Evolutionary conservation across 2,113 vertebrate species (phyloP).

Genomic region (Chloropsis hardwickii): DNA sequence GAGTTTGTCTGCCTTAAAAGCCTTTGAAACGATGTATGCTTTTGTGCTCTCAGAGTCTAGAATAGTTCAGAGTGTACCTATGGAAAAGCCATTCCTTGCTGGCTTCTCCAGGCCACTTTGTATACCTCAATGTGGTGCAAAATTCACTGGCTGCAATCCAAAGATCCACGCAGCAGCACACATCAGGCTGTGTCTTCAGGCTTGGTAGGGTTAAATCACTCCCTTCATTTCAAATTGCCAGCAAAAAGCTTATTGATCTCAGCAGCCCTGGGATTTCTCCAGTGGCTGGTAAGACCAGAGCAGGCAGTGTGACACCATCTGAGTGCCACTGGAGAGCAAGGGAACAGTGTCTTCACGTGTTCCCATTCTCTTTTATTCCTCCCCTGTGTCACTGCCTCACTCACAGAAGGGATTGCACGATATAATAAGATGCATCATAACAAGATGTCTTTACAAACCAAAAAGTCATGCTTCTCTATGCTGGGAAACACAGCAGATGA

Average conservation of each 20-base stretch:
- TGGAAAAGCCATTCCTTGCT: neutral
- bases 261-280: neutral
- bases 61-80: neutral
- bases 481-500: neutral
- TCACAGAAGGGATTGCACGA: neutral
- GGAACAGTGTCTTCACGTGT: fast-evolving
- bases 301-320: fast-evolving
- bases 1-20: neutral
- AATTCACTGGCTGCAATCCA: neutral
- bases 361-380: neutral
- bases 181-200: neutral
- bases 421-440: neutral
- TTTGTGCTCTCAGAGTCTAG: neutral
- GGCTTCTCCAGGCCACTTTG: neutral
- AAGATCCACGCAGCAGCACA: neutral
- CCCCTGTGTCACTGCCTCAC: neutral
- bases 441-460: neutral
- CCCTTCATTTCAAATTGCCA: neutral
- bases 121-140: neutral
- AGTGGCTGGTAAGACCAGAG: neutral
- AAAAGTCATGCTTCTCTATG: neutral
- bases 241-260: neutral
- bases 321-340: neutral
- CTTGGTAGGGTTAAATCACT: neutral
- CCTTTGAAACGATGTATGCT: fast-evolving